Conservation (phyloP, 2,888 invertebrate genomes). For the Dolomedes plantarius region DNA sequence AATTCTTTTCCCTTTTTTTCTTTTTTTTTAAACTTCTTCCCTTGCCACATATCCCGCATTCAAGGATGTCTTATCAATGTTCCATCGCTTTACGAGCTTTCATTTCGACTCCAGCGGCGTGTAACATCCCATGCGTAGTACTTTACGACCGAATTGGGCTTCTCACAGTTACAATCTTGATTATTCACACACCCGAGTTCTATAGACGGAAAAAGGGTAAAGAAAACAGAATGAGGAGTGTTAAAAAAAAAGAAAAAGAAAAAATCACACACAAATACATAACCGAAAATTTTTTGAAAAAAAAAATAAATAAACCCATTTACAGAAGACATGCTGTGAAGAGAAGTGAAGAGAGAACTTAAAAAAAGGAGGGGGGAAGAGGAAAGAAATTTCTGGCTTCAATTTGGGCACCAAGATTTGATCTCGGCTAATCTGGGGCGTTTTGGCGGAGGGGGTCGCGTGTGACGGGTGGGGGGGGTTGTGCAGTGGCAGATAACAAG, state of each 20-base stretch:
- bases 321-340: not conserved
- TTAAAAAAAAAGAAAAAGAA: constrained; percentile 3
- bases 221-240: not conserved
- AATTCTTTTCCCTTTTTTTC: not conserved
- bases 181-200: not conserved
- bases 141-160: not conserved
- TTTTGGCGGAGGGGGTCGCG: not conserved
- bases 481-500: constrained; percentile 59
- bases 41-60: not conserved
- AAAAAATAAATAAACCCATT: constrained; percentile 16
- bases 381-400: constrained; percentile 22
- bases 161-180: not conserved
- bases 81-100: constrained; percentile 13
- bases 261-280: constrained; percentile 27
- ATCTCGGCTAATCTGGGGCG: constrained; percentile 65
- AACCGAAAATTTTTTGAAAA: constrained; percentile 14
- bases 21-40: too few species aligned
- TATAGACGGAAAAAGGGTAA: not conserved
- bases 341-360: not conserved
- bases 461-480: constrained; percentile 24
- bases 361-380: too few species aligned
- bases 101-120: constrained; percentile 1
- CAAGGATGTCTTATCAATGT: constrained; percentile 18
- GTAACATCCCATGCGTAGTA: constrained; percentile 4
- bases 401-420: constrained; percentile 59